Evolutionary conservation across 2,797 vertebrate genomes (phyloP), one percentile per base, ranked within the genome.

Genomic region (Coregonus suidteri): DNA sequence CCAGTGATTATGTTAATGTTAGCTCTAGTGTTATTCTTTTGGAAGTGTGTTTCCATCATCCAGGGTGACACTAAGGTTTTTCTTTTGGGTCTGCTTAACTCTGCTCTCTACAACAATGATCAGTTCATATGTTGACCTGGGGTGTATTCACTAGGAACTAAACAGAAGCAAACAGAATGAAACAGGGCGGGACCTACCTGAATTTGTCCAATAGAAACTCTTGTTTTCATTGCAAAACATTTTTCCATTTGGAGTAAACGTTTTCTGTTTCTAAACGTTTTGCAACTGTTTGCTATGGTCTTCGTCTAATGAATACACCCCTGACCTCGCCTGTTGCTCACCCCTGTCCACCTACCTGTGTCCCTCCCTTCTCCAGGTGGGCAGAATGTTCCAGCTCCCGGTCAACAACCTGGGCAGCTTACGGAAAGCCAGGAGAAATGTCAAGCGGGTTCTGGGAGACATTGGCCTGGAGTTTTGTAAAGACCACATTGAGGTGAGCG

Each of bases 321-420:
- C 47, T 53, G 30, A 34, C 3, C 15, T 56, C 51, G 6, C 9
- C 70, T 25, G 1, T 16, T 34, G 53, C 20, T 56, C 52, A 18
- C 31, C 6, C 52, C 41, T 47, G 41, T 3, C 41, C 9, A 47
- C 41, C 41, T 47, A 47, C 41, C 25, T 14, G 7, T 37, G 31
- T 41, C 68, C 31, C 37, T 72, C 30, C 30, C 13, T 7, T 31
- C 53, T 34, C 30, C 71, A 74, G 73, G 73, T 47, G 56, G 54
- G 56, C 73, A 99, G 95, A 94, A 99, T 99, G 98, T 99, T 99
- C 95, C 98, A 99, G 92, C 97, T 99, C 95, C 98, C 98, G 84
- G 97, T 99, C 94, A 99, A 99, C 95, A 99, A 99, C 95, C 95
- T 99, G 93, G 95, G 95, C 95, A 98, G 96, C 95, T 96, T 99